These are phyloP conservation scores for Meganola albula DNA, from an alignment of 2,888 invertebrate genomes.

Conservation along the genomic window DNA sequence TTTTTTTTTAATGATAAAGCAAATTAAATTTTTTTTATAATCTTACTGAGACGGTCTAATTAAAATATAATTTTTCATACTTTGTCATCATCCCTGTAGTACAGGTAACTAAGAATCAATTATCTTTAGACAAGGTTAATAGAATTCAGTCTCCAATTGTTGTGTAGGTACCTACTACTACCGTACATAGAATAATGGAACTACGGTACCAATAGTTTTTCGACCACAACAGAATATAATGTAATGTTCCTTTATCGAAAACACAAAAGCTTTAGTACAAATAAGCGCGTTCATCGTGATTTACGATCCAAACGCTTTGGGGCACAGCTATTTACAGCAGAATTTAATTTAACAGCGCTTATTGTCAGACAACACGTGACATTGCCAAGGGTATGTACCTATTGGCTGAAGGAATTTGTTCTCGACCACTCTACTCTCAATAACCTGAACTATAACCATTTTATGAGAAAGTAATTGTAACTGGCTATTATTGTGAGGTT, in stretches of 20 bases:
- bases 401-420: not conserved
- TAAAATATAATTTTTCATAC: too few relatives aligned
- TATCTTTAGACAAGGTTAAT: conserved; percentile 8
- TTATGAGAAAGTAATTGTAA: too few relatives aligned
- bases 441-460: too few relatives aligned
- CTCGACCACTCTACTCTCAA: too few relatives aligned
- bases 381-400: too few relatives aligned
- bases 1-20: too few relatives aligned
- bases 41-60: too few relatives aligned
- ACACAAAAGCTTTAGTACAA: conserved; percentile 30
- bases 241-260: conserved; percentile 26
- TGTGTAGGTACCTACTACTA: conserved; percentile 6
- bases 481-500: too few relatives aligned
- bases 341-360: conserved; percentile 16
- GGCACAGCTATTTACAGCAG: conserved; percentile 27
- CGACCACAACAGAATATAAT: conserved; percentile 18
- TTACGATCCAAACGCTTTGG: conserved; percentile 34
- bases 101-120: conserved; percentile 4
- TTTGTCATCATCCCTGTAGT: too few relatives aligned
- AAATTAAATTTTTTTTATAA: too few relatives aligned
- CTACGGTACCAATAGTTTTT: conserved; percentile 16
- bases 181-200: conserved; percentile 7
- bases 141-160: too few relatives aligned
- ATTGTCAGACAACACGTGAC: conserved; percentile 12
- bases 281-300: conserved; percentile 37